phyloP scores from a whole-genome alignment of 2,113 vertebrate species.

The Galbula dea region DNA sequence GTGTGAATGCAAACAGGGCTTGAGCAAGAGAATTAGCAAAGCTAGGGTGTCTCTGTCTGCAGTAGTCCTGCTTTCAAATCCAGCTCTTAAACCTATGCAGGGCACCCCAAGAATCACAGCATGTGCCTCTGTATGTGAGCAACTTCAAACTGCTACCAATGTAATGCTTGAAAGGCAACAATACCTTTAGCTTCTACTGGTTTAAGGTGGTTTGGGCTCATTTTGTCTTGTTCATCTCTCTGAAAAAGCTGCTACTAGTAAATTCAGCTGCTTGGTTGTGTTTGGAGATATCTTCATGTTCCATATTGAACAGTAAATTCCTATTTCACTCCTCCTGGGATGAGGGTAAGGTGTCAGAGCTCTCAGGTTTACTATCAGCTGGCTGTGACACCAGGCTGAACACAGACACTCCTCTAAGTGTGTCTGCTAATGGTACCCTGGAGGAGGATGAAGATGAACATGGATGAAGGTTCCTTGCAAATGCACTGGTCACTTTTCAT shows the following conservation, averaged over 20 bases:
- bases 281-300: background rate
- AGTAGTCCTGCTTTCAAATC: background rate
- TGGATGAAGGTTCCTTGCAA: background rate
- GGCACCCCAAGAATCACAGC: no score
- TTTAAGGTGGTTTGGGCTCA: background rate
- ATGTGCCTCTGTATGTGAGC: no score
- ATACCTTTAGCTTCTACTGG: background rate
- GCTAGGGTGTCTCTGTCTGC: background rate
- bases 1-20: background rate
- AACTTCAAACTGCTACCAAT: background rate
- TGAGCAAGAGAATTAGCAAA: background rate
- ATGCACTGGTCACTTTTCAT: background rate
- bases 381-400: background rate
- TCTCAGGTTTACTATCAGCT: background rate
- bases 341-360: background rate
- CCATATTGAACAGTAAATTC: background rate
- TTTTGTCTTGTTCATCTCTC: background rate
- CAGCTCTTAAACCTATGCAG: no score
- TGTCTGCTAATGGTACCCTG: background rate
- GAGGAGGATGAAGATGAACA: background rate
- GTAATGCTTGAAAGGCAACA: background rate
- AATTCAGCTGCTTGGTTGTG: background rate
- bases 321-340: background rate
- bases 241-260: background rate
- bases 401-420: rapidly evolving